Evolutionary conservation across 2,888 invertebrate species (phyloP), one percentile per base, ranked within the genome.

Genomic region (Aporophyla lueneburgensis): DNA sequence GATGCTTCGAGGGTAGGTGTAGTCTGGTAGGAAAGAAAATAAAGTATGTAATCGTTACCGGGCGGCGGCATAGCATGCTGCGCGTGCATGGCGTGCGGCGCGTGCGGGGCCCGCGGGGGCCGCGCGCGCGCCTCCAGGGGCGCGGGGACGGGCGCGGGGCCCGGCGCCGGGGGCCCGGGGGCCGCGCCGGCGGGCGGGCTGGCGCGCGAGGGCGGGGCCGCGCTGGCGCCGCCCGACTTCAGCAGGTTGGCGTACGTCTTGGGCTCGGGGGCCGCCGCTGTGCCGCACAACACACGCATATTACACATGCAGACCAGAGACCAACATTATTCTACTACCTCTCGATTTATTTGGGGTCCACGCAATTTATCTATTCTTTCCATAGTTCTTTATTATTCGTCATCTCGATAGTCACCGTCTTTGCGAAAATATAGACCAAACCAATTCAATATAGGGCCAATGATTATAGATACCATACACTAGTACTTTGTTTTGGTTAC

Each of bases 211-310:
- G 86, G 81, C 56, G 87, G 78, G 88, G 91, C 78, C 71, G 80
- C 86, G 27, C 96, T 96, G 90, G 90, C 83, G 71, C 83, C 86
- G 19, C 97, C 97, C 24, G 97, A 97, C 96, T 98, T 99, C 89
- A 99, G 97, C 88, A 98, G 97, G 94, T 98, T 98, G 27, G 99
- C 99, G 94, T 98, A 99, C 19, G 99, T 99, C 96, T 98, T 99
- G 27, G 98, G 98, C 94, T 98, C 98, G 59, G 97, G 95, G 3
- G 94, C 92, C 76, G 88, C 89, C 73, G 91, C 91, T 87, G 86
- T 43, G 6, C 0, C 16, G 40, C 61, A 78, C 49, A 33, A n/a
- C 46, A 14, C 9, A 24, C 43, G 19, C 16, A 33, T 21, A 27
- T 54, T 53, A 40, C 46, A 33, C 16, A 10, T 1, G 53, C 43